Evolutionary conservation across 2,113 vertebrate species (phyloP), one percentile per base, ranked within the genome.

Genomic region (Phainopepla nitens): DNA sequence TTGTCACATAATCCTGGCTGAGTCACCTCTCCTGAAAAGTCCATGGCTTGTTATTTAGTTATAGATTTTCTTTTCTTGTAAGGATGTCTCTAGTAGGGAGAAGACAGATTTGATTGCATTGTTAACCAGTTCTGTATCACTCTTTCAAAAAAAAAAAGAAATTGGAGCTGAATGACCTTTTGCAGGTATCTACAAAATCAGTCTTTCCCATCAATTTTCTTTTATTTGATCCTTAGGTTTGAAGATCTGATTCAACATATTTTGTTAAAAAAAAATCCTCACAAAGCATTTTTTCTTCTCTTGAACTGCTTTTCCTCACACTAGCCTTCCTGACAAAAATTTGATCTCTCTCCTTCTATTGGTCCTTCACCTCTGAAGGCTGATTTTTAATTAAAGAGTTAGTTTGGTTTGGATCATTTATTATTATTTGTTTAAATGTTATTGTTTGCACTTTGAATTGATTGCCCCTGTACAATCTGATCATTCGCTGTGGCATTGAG

Each of bases 401-500:
- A 50, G 35, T 91, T 95, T 94, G 65, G 39, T 93, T 95, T 44
- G 10, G 33, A 75, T 85, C 15, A 86, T 75, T 94, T 96, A 84
- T 89, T 95, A 85, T 93, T 97, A 90, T 97, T 97, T 95, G 87
- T 94, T 96, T 95, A 95, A 95, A 91, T 95, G 89, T 87, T 96
- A 87, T 85, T 96, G 51, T 93, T 97, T 95, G 44, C 44, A 15
- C 56, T 96, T 92, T 93, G 62, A 97, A 96, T 90, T 95, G 93
- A 97, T 97, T 7, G 3, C 9, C 54, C 25, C 64, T 45, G n/a
- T 90, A 95, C 42, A 89, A 80, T 96, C 68, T 81, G 83, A 95
- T 47, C 75, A 64, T 95, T 97, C 97, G 28, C 79, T 91, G 73
- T 61, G 31, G 61, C n/a, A 64, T 61, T 68, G 83, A 96, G 39